Percentiles rank a stretch among this genome's conserved stretches.
Conservation (phyloP, 1,140 invertebrate genomes). For the Drosophila auraria region DNA sequence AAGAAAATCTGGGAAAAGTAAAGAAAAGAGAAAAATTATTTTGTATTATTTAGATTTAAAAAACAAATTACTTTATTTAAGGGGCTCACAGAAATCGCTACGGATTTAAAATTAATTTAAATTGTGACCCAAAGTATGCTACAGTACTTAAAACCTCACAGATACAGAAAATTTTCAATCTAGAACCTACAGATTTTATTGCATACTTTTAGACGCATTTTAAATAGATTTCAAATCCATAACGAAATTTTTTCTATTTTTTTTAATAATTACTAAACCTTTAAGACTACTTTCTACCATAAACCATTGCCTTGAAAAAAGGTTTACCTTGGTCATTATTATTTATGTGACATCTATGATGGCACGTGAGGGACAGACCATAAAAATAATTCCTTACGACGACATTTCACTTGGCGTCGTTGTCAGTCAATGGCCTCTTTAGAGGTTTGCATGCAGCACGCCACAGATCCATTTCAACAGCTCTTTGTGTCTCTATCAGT, state of each 20-base stretch:
- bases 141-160: too few species aligned
- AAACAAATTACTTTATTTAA: too few species aligned
- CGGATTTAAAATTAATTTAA: not conserved
- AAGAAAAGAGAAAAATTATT: not conserved
- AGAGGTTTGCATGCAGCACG: constrained; percentile 64
- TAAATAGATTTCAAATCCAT: too few species aligned
- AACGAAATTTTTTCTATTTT: too few species aligned
- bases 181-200: not conserved
- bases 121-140: not conserved
- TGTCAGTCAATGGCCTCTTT: constrained; percentile 49
- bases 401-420: constrained; percentile 22
- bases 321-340: not conserved
- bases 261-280: not conserved
- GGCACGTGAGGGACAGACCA: not conserved
- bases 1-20: not conserved
- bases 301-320: not conserved
- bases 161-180: too few species aligned
- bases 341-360: constrained; percentile 1
- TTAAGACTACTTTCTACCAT: not conserved
- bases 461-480: constrained; percentile 48
- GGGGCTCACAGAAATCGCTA: not conserved
- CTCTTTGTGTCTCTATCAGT: constrained; percentile 22
- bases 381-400: constrained; percentile 1
- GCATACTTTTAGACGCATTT: too few species aligned
- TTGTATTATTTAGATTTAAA: too few species aligned